Evolutionary conservation across 2,797 vertebrate species (phyloP), one percentile per base, ranked within the genome.

Genomic region (Uromys caudimaculatus): DNA sequence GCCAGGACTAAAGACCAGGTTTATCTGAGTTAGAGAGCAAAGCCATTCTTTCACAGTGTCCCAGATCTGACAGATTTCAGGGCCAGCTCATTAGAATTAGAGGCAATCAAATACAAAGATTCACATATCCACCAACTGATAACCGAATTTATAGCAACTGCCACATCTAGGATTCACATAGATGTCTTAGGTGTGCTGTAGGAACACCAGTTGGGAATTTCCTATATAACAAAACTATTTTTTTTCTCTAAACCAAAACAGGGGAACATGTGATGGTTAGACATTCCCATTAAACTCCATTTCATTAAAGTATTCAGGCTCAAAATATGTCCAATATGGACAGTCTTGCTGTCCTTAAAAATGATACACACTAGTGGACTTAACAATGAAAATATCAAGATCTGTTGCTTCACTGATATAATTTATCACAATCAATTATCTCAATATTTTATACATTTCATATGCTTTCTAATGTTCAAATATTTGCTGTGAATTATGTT

Each of bases 231-330:
- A 84, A 69, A 83, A 73, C 29, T 90, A 6, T 69, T 32, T n/a
- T 3, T 77, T 97, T 92, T 95, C 89, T 92, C 62, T 85, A n/a
- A 92, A 44, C 89, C 56, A 86, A 86, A 84, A 3, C 41, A 41
- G 0, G 6, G 11, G 6, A 90, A 91, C n/a, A 89, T 64, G 16
- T 82, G 21, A 89, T n/a, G 21, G 64, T 50, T 50, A 88, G 6
- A 69, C 9, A 56, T 13, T 29, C 0, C 6, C 11, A 50, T 77
- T 52, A 8, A 71, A 58, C 11, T 71, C 11, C 50, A 93, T n/a
- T 93, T 85, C 17, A 92, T 73, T 91, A 60, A 96, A 93, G 73
- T 58, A 6, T 11, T 73, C 75, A 82, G 86, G 62, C 9, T 17
- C 44, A 94, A 93, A 87, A 81, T 24, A 78, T 67, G 41, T 24